A percentile compares a stretch with the other conserved stretches of the same genome.
phyloP scores from a whole-genome alignment of 1,140 invertebrate species.

The Temnothorax curvispinosus region DNA sequence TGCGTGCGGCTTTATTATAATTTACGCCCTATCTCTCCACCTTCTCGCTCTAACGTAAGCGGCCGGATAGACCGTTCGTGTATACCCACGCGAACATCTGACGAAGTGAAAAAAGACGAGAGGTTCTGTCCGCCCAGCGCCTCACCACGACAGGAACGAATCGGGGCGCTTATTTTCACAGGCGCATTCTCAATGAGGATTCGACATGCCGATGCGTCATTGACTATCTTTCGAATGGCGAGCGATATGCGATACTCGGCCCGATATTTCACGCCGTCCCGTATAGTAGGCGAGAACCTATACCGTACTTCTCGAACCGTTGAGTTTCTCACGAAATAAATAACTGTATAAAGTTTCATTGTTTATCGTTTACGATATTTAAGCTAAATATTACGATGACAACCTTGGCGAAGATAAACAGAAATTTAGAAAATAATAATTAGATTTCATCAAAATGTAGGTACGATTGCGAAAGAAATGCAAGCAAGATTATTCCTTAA shows the following conservation, averaged over 20 bases:
- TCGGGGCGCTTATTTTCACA: slow-evolving; percentile 59
- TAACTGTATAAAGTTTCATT: not conserved
- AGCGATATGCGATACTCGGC: slow-evolving; percentile 42
- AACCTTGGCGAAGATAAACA: not conserved
- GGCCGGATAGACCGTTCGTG: slow-evolving; percentile 43
- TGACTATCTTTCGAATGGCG: slow-evolving; percentile 39
- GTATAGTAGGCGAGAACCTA: slow-evolving; percentile 12
- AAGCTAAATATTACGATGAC: not conserved
- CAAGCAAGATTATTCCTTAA: not conserved
- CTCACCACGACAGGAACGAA: slow-evolving; percentile 59
- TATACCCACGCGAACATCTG: slow-evolving; percentile 54
- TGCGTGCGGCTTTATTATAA: slow-evolving; percentile 51
- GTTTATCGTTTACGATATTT: not conserved
- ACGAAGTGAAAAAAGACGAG: slow-evolving; percentile 51
- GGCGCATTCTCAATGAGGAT: slow-evolving; percentile 68
- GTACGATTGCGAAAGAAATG: not conserved
- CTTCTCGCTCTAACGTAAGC: slow-evolving; percentile 21
- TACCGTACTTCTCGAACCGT: not conserved
- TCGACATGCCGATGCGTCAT: slow-evolving; percentile 69
- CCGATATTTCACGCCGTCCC: slow-evolving; percentile 36
- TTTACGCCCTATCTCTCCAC: slow-evolving; percentile 33
- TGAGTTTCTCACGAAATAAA: not conserved
- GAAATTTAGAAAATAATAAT: not conserved
- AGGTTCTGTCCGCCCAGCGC: slow-evolving; percentile 49
- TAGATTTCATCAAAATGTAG: not conserved